Percentiles rank a stretch among this genome's conserved stretches.
Evolutionary conservation across 1,140 invertebrate species (phyloP).

Genomic region (Danaus plexippus): DNA sequence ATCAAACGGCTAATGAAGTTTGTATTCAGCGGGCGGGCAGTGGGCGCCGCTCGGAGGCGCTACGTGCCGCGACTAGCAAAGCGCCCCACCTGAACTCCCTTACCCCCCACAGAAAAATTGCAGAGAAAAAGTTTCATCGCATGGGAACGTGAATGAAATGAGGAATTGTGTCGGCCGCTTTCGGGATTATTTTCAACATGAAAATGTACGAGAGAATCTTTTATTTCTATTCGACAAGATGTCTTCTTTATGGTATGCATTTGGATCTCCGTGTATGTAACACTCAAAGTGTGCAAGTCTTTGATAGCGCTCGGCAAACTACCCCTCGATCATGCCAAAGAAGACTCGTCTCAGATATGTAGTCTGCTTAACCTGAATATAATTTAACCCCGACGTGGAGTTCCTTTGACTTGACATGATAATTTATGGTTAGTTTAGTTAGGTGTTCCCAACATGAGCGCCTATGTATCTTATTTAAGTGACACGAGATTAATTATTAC

Average conservation of each 20-base stretch:
- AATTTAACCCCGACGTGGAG: slow-evolving; percentile 40
- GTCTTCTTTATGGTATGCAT: slow-evolving; percentile 35
- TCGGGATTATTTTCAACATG: slow-evolving; percentile 66
- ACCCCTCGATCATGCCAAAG: slow-evolving; percentile 4
- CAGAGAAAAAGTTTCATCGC: slow-evolving; percentile 72
- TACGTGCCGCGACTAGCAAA: slow-evolving; percentile 67
- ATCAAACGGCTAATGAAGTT: slow-evolving; percentile 73
- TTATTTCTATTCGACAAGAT: slow-evolving; percentile 61
- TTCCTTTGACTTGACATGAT: slow-evolving; percentile 47
- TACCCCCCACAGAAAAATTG: slow-evolving; percentile 68
- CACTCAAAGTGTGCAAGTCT: slow-evolving; percentile 13
- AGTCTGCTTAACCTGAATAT: slow-evolving; percentile 20
- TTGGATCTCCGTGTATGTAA: slow-evolving; percentile 20
- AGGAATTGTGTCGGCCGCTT: slow-evolving; percentile 69
- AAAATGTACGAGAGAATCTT: slow-evolving; percentile 56
- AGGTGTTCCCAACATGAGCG: slow-evolving; percentile 37
- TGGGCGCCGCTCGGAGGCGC: slow-evolving; percentile 44
- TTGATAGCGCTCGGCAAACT: slow-evolving; percentile 15
- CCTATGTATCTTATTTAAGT: slow-evolving; percentile 42
- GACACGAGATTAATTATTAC: slow-evolving; percentile 45
- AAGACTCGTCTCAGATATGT: slow-evolving; percentile 17
- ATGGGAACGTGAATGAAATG: slow-evolving; percentile 71
- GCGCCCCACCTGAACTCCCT: slow-evolving; percentile 67
- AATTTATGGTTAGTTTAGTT: slow-evolving; percentile 56
- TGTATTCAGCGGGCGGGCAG: slow-evolving; percentile 64